Base-by-base conservation (phyloP, 1,140 invertebrate species). In the Penaeus japonicus region DNA sequence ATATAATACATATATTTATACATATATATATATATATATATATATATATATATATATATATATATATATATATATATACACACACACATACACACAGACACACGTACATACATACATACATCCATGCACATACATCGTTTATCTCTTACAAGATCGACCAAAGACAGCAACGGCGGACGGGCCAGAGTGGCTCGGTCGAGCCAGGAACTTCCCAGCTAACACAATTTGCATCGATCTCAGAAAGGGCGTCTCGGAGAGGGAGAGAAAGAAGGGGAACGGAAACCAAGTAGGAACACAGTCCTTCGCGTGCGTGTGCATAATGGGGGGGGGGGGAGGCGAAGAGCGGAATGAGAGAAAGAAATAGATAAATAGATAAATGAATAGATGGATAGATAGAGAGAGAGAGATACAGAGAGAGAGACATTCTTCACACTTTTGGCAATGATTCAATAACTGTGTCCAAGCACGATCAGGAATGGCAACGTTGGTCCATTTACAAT, bases 191-290 rank as follows among this genome's bases (percentile, higher is more conserved):
- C n/a, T 7, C 7, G 27, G 62, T 7, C 27, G 27, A 30, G 27
- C 62, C 39, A 12, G 39, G 39, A 47, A 47, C 39, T 47, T 7
- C 39, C 39, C 5, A 2, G 5, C 39, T 47, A 7, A 47, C 39
- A 7, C 39, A 47, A 47, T 47, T 47, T 47, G 39, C 39, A 47
- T 47, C 39, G 39, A 47, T 47, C 39, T 47, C 15, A 30, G 78
- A 53, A 47, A 4, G 78, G 47, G 78, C 22, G 53, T 47, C 30
- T 47, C 32, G 47, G 78, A 18, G 78, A 81, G 53, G 47, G 78
- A 81, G 78, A 81, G 78, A 81, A 47, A 81, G 78, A 81, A 47
- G 53, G 78, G 53, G 78, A 81, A 47, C 32, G 78, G 54, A n/a
- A 81, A 30, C 32, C 32, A 30, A 81, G 39, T 4, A 18, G 47